Evolutionary conservation across 2,113 vertebrate genomes (phyloP).

Genomic region (Sebastes fasciatus): DNA sequence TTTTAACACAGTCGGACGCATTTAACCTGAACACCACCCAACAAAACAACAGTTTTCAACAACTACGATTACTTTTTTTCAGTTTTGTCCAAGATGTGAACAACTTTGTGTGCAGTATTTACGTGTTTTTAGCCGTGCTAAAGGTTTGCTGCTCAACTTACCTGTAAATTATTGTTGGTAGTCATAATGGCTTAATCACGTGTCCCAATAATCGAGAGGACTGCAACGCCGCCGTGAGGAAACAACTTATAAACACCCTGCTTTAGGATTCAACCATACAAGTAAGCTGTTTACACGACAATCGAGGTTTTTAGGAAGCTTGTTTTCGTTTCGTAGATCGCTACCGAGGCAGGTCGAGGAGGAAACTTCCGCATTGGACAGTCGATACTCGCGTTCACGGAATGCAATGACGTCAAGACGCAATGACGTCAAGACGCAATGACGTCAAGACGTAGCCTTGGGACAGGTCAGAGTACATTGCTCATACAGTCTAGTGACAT

Average conservation of each 20-base stretch:
- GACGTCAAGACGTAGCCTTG: conserved; percentile 73
- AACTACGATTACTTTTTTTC: neutral
- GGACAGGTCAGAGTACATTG: neutral
- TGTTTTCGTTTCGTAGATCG: conserved; percentile 72
- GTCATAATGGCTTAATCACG: conserved; percentile 80
- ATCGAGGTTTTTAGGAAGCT: conserved; percentile 28
- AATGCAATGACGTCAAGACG: conserved; percentile 76
- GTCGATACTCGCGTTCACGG: conserved; percentile 72
- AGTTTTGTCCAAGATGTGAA: neutral
- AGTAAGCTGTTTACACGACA: neutral
- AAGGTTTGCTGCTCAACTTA: conserved; percentile 71
- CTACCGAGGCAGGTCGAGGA: conserved; percentile 56
- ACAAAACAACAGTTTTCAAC: neutral
- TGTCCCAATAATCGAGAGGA: conserved; percentile 33
- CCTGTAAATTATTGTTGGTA: conserved; percentile 87
- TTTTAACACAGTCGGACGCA: neutral
- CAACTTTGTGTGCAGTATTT: conserved; percentile 29
- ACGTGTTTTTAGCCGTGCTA: neutral
- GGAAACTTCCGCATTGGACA: conserved; percentile 84
- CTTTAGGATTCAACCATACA: neutral
- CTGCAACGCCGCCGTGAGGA: neutral
- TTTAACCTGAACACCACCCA: neutral
- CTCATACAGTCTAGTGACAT: neutral
- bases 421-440: conserved; percentile 75
- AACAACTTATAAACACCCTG: conserved; percentile 10